Evolutionary conservation across 2,888 invertebrate species (phyloP), one percentile per base, ranked within the genome.

Genomic region (Glaucopsyche alexis): DNA sequence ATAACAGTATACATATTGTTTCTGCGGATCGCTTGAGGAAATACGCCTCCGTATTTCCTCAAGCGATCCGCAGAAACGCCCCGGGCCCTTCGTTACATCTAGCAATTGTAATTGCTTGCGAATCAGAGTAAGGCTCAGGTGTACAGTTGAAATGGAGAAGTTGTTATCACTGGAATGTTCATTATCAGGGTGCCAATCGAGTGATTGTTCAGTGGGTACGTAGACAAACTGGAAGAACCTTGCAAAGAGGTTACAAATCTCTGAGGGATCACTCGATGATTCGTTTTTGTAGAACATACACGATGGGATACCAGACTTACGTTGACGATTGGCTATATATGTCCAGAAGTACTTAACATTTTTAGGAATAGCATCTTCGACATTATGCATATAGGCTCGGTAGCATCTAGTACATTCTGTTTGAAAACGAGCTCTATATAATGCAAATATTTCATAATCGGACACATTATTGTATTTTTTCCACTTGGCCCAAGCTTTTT

Each of bases 401-500:
- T 72, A 77, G 66, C 75, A 75, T 13, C 47, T 71, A 0, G 70
- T 38, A 55, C 70, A 75, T 65, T 76, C 72, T 0, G 14, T 14
- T 50, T 76, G 76, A 69, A 78, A 78, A 9, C 70, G 42, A 14
- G 72, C 65, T 55, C 77, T 72, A 45, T 69, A 74, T 14, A 75
- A 50, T 42, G 73, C 55, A 73, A 76, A 78, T 38, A 45, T 38
- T 42, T 72, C 67, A 40, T 77, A 73, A 55, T 77, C 78, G n/a
- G 67, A 73, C 11, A 38, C 42, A 47, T 78, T 75, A 19, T 64
- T 55, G 40, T 75, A 75, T 70, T 74, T 75, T 69, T 77, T 76
- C 73, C 75, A 77, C 60, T 75, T 75, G n/a, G 73, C 75, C n/a
- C n/a, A 78, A 42, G 71, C 72, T 45, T 72, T 75, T 50, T 71